phyloP scores from a whole-genome alignment of 2,113 vertebrate species.

The Brachionichthys hirsutus region DNA sequence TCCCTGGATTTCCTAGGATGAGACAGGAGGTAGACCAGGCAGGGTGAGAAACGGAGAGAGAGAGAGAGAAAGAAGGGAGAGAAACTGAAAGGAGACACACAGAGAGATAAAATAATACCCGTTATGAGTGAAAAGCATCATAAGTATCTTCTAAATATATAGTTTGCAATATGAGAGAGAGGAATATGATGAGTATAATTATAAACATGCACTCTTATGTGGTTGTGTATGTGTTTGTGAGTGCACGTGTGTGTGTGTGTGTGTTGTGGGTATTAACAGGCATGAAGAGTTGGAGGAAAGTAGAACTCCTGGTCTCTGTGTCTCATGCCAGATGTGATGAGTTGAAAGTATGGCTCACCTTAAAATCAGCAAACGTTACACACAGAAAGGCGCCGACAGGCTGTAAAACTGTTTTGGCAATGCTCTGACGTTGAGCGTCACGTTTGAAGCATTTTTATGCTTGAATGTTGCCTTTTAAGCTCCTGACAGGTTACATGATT shows the following conservation, averaged over 20 bases:
- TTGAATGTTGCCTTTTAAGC: conserved; percentile 46
- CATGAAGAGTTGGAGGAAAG: conserved; percentile 38
- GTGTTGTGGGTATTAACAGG: conserved; percentile 32
- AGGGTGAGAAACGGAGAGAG: conserved; percentile 43
- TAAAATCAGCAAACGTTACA: conserved; percentile 47
- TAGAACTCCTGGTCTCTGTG: conserved; percentile 11
- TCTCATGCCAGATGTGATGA: conserved; percentile 53
- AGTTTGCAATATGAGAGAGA: conserved; percentile 27
- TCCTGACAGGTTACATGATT: conserved; percentile 46
- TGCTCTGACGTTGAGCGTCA: conserved; percentile 24
- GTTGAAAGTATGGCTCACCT: conserved; percentile 53
- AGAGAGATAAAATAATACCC: conserved; percentile 13
- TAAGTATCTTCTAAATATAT: neutral
- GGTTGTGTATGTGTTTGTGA: conserved; percentile 31
- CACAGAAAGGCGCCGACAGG: conserved; percentile 35
- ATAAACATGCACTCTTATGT: conserved; percentile 30
- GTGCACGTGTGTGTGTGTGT: conserved; percentile 15
- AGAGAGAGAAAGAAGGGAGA: conserved; percentile 23
- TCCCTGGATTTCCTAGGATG: conserved; percentile 71
- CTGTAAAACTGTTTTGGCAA: conserved; percentile 58
- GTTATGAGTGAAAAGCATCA: conserved; percentile 2
- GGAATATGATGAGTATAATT: conserved; percentile 23
- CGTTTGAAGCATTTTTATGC: conserved; percentile 40
- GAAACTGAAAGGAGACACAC: conserved; percentile 39
- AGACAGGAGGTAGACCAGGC: conserved; percentile 65